Evolutionary conservation across 2,797 vertebrate genomes (phyloP).

Genomic region (Champsocephalus gunnari): DNA sequence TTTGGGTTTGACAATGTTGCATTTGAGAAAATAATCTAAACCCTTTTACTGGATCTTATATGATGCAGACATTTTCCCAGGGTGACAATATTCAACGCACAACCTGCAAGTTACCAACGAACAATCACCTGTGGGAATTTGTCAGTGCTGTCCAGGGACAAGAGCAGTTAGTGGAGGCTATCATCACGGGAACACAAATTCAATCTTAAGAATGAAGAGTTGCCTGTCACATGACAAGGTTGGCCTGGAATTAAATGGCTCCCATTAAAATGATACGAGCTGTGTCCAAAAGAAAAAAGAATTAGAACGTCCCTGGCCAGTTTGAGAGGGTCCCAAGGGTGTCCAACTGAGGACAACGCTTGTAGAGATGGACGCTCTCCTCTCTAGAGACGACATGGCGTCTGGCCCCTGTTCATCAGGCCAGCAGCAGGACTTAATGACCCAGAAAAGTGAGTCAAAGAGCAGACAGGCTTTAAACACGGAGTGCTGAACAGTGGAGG

Average conservation of each 20-base stretch:
- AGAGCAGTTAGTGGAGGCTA: constrained; percentile 39
- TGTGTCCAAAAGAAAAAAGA: constrained; percentile 49
- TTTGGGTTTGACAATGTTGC: background rate
- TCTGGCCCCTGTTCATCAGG: constrained; percentile 76
- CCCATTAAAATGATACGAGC: constrained; percentile 78
- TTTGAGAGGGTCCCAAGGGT: constrained; percentile 57
- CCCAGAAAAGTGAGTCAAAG: constrained; percentile 83
- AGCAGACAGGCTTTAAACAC: constrained; percentile 70
- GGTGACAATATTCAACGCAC: constrained; percentile 4
- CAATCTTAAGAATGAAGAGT: constrained; percentile 66
- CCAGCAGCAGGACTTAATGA: constrained; percentile 82
- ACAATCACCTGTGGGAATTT: constrained; percentile 34
- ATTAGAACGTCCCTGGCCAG: constrained; percentile 40
- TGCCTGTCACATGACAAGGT: constrained; percentile 78
- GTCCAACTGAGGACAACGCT: constrained; percentile 67
- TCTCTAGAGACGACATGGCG: constrained; percentile 52
- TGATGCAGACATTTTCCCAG: background rate
- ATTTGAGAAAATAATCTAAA: background rate
- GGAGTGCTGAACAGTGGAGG: constrained; percentile 57
- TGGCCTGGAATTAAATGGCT: constrained; percentile 71
- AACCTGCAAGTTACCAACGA: constrained; percentile 9
- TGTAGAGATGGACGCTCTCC: constrained; percentile 58
- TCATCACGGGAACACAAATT: constrained; percentile 57
- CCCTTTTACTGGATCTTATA: background rate
- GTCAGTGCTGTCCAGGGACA: constrained; percentile 47